A percentile compares a stretch with the other conserved stretches of the same genome.
Evolutionary conservation across 2,888 invertebrate species (phyloP).

Genomic region (Macropis europaea): DNA sequence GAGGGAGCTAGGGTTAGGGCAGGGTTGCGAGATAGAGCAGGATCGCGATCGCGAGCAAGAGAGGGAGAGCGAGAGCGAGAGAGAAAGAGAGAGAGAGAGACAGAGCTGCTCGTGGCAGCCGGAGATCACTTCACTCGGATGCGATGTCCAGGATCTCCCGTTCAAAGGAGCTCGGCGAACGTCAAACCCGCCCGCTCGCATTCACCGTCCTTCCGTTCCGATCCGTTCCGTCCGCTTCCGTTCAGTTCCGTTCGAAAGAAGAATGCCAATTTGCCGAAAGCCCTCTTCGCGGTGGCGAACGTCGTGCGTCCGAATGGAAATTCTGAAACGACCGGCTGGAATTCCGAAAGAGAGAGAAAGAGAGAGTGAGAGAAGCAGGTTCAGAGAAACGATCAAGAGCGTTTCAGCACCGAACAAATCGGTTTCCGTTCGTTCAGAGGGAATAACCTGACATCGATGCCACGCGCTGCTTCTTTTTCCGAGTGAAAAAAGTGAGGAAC

Average conservation of each 20-base stretch:
- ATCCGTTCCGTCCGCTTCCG: not conserved
- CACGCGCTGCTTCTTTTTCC: not conserved
- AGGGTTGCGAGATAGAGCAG: conserved; percentile 3
- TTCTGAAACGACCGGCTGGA: conserved; percentile 60
- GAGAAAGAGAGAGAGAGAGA: conserved; percentile 40
- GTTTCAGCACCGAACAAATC: too few species aligned
- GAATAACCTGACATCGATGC: too few species aligned
- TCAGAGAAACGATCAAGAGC: too few species aligned
- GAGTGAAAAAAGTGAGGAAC: conserved; percentile 3
- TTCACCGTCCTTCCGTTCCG: conserved; percentile 49
- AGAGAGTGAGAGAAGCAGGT: not conserved
- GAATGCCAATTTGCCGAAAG: conserved; percentile 74
- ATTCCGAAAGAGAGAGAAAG: too few species aligned
- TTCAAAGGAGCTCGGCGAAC: conserved; percentile 69
- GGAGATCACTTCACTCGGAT: conserved; percentile 74
- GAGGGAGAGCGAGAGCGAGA: not conserved
- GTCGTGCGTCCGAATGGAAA: conserved; percentile 54
- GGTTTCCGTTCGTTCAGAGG: too few species aligned
- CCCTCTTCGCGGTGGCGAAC: conserved; percentile 62
- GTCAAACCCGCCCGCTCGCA: conserved; percentile 68
- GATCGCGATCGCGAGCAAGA: not conserved
- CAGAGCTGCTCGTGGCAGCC: conserved; percentile 64
- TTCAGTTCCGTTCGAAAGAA: conserved; percentile 68
- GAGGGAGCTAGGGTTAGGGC: too few species aligned
- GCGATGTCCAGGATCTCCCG: conserved; percentile 64